Evolutionary conservation across 2,888 invertebrate genomes (phyloP).

Genomic region (Hypolimnas misippus): DNA sequence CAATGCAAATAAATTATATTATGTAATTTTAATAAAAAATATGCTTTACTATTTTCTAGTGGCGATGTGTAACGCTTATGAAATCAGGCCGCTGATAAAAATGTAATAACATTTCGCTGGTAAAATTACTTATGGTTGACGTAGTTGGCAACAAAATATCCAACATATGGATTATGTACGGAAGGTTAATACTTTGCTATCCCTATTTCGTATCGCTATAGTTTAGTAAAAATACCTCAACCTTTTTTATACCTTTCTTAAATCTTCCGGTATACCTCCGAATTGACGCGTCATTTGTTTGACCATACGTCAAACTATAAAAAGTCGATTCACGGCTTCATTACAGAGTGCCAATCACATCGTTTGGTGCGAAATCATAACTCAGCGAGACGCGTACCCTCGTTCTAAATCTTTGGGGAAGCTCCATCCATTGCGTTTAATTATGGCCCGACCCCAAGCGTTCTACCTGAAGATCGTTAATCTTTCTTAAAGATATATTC

Average conservation of each 20-base stretch:
- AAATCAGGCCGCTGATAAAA: too few species aligned
- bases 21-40: too few species aligned
- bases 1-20: too few species aligned
- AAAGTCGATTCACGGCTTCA: slow-evolving; percentile 64
- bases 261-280: background rate
- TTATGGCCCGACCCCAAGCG: slow-evolving; percentile 76
- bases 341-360: slow-evolving; percentile 78
- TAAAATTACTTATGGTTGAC: background rate
- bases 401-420: slow-evolving; percentile 77
- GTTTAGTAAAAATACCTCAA: background rate
- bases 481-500: slow-evolving; percentile 84
- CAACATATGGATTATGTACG: background rate
- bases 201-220: background rate
- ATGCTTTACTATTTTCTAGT: too few species aligned
- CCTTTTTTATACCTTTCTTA: background rate
- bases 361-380: slow-evolving; percentile 79
- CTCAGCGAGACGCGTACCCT: slow-evolving; percentile 79
- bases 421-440: slow-evolving; percentile 82
- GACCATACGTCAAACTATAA: slow-evolving; percentile 7
- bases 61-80: too few species aligned
- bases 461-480: slow-evolving; percentile 82
- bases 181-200: background rate
- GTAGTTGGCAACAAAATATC: background rate
- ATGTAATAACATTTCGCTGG: too few species aligned
- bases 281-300: background rate